A percentile compares a stretch with the other conserved stretches of the same genome.
These are phyloP conservation scores for Polietes domitor DNA, from an alignment of 2,888 invertebrate species.

Conservation along the genomic window DNA sequence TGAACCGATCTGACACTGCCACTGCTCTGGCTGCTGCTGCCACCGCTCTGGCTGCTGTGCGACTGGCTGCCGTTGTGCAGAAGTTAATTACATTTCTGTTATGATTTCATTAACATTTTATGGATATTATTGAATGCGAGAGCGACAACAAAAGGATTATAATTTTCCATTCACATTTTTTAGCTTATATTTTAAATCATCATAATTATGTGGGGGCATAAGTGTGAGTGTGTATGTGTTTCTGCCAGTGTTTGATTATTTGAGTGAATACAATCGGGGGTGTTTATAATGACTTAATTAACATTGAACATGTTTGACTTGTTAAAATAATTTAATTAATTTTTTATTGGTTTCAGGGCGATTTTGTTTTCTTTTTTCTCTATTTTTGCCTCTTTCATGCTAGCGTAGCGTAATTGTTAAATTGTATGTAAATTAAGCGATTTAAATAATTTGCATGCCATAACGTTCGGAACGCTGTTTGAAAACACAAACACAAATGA, in stretches of 20 bases:
- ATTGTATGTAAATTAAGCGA: conserved; percentile 13
- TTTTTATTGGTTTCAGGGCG: not conserved
- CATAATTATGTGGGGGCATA: not conserved
- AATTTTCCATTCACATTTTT: not conserved
- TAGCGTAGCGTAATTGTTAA: not conserved
- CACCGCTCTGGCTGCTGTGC: not conserved
- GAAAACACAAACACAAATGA: no score
- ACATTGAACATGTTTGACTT: conserved; percentile 14
- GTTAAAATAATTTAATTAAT: conserved; percentile 14
- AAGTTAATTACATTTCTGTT: conserved; percentile 26
- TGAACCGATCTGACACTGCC: not conserved
- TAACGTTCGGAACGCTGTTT: no score
- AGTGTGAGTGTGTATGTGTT: not conserved
- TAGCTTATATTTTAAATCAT: conserved; percentile 18
- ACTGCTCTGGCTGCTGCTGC: no score
- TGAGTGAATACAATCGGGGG: not conserved
- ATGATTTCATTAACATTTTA: conserved; percentile 20
- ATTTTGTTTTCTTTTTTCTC: not conserved
- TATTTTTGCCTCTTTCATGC: not conserved
- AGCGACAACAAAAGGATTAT: conserved; percentile 4
- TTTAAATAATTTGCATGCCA: conserved; percentile 18
- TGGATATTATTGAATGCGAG: not conserved
- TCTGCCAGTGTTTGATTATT: not conserved
- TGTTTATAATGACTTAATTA: conserved; percentile 33
- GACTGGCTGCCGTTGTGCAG: not conserved